Evolutionary conservation across 2,888 invertebrate genomes (phyloP), one percentile per base, ranked within the genome.

Genomic region (Tiphia femorata): DNA sequence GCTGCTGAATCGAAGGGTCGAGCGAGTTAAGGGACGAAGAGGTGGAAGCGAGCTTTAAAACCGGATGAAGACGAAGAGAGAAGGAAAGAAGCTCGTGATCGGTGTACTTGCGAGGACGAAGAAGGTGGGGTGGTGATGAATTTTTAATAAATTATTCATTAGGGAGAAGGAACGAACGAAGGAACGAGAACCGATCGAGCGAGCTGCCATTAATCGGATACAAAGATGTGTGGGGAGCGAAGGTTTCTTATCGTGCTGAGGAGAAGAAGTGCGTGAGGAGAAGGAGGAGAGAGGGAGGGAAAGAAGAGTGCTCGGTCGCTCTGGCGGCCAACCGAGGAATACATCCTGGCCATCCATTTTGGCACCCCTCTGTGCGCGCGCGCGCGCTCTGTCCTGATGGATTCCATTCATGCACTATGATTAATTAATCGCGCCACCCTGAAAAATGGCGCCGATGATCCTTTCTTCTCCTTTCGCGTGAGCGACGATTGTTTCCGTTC

Each of bases 81-180:
- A n/a, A n/a, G 14, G 33, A 33, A 33, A 12, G 33, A 14, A 25
- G 6, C 33, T 6, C n/a, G 33, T n/a, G n/a, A n/a, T n/a, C n/a
- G n/a, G n/a, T n/a, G n/a, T n/a, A n/a, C n/a, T n/a, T n/a, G n/a
- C 16, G 42, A 23, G 48, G 12, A 8, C 16, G 30, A 5, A 14
- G 16, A 37, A 17, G 27, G n/a, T n/a, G n/a, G 38, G 12, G 23
- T 6, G 20, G n/a, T 57, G 62, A 67, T 68, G 67, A 72, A 73
- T 69, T 73, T 70, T 73, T 69, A 65, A 69, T 73, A 71, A 73
- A 71, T 71, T 67, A 72, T 72, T 73, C 69, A 73, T 71, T 59
- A 69, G 58, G 46, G 37, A 33, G 30, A 35, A 12, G 40, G 53
- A 37, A 29, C 2, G 51, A 30, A 47, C 51, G 41, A 40, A 37